Evolutionary conservation across 1,140 invertebrate genomes (phyloP), one percentile per base, ranked within the genome.

Genomic region (Lucilia sericata): DNA sequence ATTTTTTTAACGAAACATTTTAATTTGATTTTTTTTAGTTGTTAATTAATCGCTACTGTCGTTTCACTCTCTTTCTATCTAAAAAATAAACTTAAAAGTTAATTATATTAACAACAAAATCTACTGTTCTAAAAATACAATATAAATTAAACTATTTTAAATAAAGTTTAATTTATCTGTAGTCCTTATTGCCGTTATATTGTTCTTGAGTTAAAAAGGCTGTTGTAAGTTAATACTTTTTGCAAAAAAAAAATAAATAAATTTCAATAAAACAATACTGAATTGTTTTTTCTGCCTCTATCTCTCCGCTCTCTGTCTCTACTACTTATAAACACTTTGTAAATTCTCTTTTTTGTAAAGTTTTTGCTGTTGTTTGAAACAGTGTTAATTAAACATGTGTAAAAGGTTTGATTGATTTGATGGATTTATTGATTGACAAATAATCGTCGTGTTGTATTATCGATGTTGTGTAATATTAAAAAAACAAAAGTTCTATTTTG

Each of bases 391-490:
- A 51, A 42, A 49, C 9, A 80, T 49, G 9, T 21, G 9, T 21
- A 42, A 49, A 49, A 10, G 42, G 19, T 8, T 42, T 42, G 42
- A 42, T 42, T 42, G 42, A 42, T 42, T 42, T 42, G 42, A 42
- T 42, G 42, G 42, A 42, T 42, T 42, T 8, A 42, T 42, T 42
- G 42, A 42, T 42, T 42, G 42, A 10, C 42, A 21, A 21, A 80
- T 80, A n/a, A 80, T 49, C 36, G 21, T 80, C 42, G 21, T 80
- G 42, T 49, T 80, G 76, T 51, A 80, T 42, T 70, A 80, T 80
- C 42, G 76, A 80, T 80, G 76, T 80, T 80, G 76, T 80, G 42
- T 51, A 2, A 80, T n/a, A 78, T 47, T 9, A 5, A 49, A 80
- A 42, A 51, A 30, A 30, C 25, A 30, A 30, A 49, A 12, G n/a